Base-by-base conservation (phyloP, 2,888 invertebrate species). In the Pammene aurita region DNA sequence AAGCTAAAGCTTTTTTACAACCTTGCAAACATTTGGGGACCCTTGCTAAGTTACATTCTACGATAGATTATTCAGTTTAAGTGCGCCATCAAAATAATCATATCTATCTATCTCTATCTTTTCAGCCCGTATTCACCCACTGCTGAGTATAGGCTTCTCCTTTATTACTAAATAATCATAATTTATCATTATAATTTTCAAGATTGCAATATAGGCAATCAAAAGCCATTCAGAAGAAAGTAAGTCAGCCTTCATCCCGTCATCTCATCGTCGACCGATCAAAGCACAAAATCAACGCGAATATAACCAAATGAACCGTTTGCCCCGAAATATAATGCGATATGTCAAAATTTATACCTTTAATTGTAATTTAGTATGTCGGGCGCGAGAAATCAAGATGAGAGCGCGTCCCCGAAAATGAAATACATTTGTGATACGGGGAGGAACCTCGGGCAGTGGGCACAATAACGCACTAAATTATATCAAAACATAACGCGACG, bases 381-480 rank as follows among this genome's bases (percentile, higher is more conserved):
- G 81, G 80, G 78, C 73, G 76, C 73, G 72, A 73, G 78, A 83
- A 83, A 87, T 87, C 83, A 82, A 82, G 83, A 89, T 88, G 84
- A 79, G 77, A 75, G 78, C 63, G 84, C 78, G 78, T 82, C 80
- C 75, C 82, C 84, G 77, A 86, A 87, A 86, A 84, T 77, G 84
- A 86, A 87, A 85, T 85, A 84, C 80, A 82, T 81, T 82, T 71
- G 75, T 79, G 77, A 77, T 76, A 75, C 77, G 77, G 76, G 77
- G 77, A 35, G 73, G 72, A 75, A 77, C 77, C 74, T 79, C 75
- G 74, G 76, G 72, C 71, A 72, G 72, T 75, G 77, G 77, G 77
- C 84, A 89, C 91, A 90, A 91, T 89, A 85, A 86, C 83, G 79
- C 84, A 84, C 80, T 91, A 90, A 89, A 91, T 91, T 88, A 90